Evolutionary conservation across 1,140 invertebrate genomes (phyloP).

Genomic region (Drosophila insularis): DNA sequence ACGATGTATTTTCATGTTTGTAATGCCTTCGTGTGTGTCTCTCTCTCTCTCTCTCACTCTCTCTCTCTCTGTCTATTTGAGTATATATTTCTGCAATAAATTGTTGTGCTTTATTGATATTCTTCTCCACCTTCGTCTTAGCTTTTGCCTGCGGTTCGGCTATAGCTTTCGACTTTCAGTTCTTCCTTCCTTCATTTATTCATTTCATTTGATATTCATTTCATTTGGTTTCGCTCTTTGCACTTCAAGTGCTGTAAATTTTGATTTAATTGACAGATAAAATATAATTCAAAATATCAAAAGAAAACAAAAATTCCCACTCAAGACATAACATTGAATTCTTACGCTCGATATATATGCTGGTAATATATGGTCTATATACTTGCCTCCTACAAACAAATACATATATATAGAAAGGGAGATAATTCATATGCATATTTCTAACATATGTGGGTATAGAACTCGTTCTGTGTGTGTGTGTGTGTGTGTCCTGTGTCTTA

Average conservation of each 20-base stretch:
- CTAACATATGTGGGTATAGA: not conserved
- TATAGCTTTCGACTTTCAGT: not conserved
- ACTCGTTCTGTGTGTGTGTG: not conserved
- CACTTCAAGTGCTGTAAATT: constrained; percentile 51
- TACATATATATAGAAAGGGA: constrained; percentile 41
- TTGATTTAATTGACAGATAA: constrained; percentile 54
- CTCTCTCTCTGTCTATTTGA: constrained; percentile 2
- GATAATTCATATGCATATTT: constrained; percentile 31
- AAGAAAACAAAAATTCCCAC: not conserved
- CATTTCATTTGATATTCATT: constrained; percentile 47
- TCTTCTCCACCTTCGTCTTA: constrained; percentile 2
- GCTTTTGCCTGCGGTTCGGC: constrained; percentile 1
- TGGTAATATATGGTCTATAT: too few relatives aligned
- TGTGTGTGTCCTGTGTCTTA: constrained; percentile 30
- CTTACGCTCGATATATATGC: not conserved
- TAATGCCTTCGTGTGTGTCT: not conserved
- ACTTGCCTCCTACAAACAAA: too few relatives aligned
- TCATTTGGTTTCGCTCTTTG: constrained; percentile 19
- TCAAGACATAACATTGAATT: not conserved
- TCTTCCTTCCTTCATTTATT: constrained; percentile 15
- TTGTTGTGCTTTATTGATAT: constrained; percentile 52
- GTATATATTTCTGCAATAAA: constrained; percentile 51
- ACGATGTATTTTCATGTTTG: constrained; percentile 11
- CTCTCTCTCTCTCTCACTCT: not conserved
- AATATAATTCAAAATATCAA: constrained; percentile 33